phyloP scores from a whole-genome alignment of 2,797 vertebrate genomes.

The Amblyraja radiata region DNA sequence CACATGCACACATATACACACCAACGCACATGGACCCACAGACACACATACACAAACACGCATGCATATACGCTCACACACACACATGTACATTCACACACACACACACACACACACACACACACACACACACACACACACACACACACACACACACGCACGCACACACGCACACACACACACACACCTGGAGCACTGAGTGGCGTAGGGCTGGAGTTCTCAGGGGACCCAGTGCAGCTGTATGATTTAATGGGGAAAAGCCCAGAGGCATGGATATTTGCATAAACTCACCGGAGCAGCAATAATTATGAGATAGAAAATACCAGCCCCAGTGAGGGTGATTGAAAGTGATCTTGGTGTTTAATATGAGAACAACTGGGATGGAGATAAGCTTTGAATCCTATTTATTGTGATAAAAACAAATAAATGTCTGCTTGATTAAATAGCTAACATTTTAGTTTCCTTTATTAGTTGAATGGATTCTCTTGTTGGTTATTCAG shows the following conservation, averaged over 20 bases:
- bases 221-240: background rate
- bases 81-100: too few relatives aligned
- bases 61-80: too few relatives aligned
- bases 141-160: too few relatives aligned
- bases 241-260: slow-evolving; percentile 8
- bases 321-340: background rate
- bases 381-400: slow-evolving; percentile 10
- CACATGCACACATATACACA: too few relatives aligned
- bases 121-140: too few relatives aligned
- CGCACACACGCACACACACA: too few relatives aligned
- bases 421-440: background rate
- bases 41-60: too few relatives aligned
- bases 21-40: too few relatives aligned
- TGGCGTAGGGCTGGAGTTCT: too few relatives aligned
- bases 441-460: background rate
- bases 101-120: background rate
- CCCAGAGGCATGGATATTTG: background rate
- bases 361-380: background rate
- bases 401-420: background rate
- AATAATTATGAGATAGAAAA: background rate
- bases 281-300: background rate
- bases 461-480: background rate
- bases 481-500: background rate
- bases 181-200: background rate
- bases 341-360: background rate